Conservation (phyloP, 1,140 invertebrate species). For the Megalopta genalis region DNA sequence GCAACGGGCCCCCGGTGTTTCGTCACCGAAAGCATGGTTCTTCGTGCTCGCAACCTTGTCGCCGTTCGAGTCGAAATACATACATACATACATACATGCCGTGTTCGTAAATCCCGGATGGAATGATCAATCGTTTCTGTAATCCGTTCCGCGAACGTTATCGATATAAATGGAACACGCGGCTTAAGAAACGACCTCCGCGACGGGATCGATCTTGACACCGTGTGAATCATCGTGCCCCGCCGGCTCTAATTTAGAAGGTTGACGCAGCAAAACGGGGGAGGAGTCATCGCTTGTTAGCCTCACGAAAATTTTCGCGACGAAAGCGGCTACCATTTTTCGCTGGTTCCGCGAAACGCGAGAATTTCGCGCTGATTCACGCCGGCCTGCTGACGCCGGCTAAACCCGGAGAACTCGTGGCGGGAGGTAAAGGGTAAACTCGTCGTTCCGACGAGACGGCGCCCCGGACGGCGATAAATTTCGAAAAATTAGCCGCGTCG, state of each 20-base stretch:
- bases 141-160: no score
- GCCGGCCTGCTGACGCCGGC: neutral
- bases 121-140: neutral
- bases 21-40: no score
- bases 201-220: neutral
- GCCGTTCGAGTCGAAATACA: no score
- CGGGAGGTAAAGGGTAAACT: constrained; percentile 40
- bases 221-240: neutral
- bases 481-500: no score
- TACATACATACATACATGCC: no score
- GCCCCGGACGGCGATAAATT: no score
- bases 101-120: no score
- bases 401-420: neutral
- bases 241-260: constrained; percentile 18
- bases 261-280: neutral
- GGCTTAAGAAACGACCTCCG: neutral
- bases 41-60: no score
- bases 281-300: neutral
- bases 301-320: neutral
- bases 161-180: neutral
- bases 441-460: neutral
- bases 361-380: constrained; percentile 23
- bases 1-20: neutral
- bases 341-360: neutral
- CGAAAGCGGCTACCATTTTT: neutral